Base-by-base conservation (phyloP, 2,888 invertebrate species). In the Trichopoda pennipes region DNA sequence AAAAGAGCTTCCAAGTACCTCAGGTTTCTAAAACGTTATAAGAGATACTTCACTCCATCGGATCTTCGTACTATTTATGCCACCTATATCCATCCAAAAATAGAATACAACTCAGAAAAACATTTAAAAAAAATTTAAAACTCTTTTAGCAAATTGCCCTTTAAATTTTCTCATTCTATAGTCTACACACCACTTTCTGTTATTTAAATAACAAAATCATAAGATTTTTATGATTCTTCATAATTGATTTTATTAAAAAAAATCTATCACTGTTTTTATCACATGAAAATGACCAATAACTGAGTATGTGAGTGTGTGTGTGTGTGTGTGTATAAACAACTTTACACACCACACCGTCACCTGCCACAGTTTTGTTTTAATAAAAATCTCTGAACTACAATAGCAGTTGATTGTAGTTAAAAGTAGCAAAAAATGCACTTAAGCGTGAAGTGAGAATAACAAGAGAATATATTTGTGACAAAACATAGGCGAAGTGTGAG, bases 321-420 rank as follows among this genome's bases (percentile, higher is more conserved):
- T 55, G 28, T 10, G 1, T 28, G 53, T 55, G 16, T 53, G 23
- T 53, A 32, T n/a, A 32, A 49, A 19, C 47, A 49, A 49, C 17
- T 49, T 19, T 63, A 16, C 14, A 32, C 49, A 35, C 16, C 35
- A 19, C 49, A 64, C 21, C 64, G 51, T 64, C 49, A 60, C 17
- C 38, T 60, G 70, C 47, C 21, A 60, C 35, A 60, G 49, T 60
- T 51, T 44, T 38, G 17, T 60, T 58, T 60, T 70, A 51, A 72
- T 72, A 49, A 72, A 72, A 72, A 72, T 60, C 60, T 72, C 49
- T 60, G 49, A 51, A 51, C 60, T 60, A 44, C 35, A 12, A 12
- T 2, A 49, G n/a, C 49, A n/a, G 32, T 47, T 56, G 69, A 19
- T 44, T 28, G 44, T 32, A 32, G 47, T n/a, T 44, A 19, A 58